Base-by-base conservation (phyloP, 1,140 invertebrate genomes). In the Orchestia grillus region DNA sequence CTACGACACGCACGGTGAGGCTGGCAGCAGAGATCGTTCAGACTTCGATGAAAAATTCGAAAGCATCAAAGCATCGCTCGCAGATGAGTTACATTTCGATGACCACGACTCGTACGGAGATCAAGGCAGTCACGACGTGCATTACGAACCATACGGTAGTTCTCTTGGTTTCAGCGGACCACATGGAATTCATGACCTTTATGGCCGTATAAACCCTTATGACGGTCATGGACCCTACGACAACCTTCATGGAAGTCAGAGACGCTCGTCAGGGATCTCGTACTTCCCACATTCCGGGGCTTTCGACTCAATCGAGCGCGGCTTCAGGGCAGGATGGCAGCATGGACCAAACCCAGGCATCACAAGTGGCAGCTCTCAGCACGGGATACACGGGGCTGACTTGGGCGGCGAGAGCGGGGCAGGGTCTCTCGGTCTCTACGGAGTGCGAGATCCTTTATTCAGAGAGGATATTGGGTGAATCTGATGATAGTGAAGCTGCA, bases 11-110 rank as follows among this genome's bases (percentile, higher is more conserved):
- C 40, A 94, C 40, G 92, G 92, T 40, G 44, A 94, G 36, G 92
- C 92, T 41, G 92, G 92, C 43, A 94, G 44, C 44, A 3, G 16
- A 94, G 43, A 94, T n/a, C 6, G 41, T 0, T 45, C 44, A 1
- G 40, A 47, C 40, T 94, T 94, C 40, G 92, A 94, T 3, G 92
- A 94, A 47, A 94, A 94, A 8, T 94, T 94, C 40, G 92, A 45
- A n/a, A 94, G 44, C 41, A 94, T 94, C 44, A 94, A 94, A 94
- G 92, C 92, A 44, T 94, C 92, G 40, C 16, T 94, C 36, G 92
- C 43, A 8, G 44, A 94, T 19, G 92, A 94, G 4, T 8, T 45
- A 3, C 3, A 28, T 47, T 94, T 94, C 44, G 92, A 44, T 44
- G 44, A 94, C 40, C 92, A 94, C 44, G 92, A 94, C 41, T 45